Conservation (phyloP, 2,888 invertebrate genomes). For the Xestobium rufovillosum region DNA sequence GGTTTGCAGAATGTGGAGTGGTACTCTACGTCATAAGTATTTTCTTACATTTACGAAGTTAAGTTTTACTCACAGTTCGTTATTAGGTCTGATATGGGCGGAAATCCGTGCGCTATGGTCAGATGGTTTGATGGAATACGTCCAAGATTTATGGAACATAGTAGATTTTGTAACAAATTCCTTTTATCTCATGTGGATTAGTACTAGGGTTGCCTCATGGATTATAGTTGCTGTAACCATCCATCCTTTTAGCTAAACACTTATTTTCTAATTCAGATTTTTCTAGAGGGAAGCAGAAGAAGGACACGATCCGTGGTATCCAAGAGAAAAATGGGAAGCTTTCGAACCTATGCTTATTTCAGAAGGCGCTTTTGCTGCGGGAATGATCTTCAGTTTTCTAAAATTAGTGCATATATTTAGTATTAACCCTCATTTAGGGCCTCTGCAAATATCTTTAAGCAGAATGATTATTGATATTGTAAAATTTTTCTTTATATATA, state of each 20-base stretch:
- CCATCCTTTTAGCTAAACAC: background rate
- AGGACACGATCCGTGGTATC: conserved; percentile 74
- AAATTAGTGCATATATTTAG: conserved; percentile 96
- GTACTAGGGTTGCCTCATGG: conserved; percentile 81
- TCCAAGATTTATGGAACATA: conserved; percentile 96
- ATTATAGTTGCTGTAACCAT: conserved; percentile 74
- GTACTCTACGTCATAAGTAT: conserved; percentile 83
- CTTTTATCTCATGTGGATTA: conserved; percentile 91
- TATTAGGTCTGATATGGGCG: conserved; percentile 83
- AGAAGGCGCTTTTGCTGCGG: conserved; percentile 92
- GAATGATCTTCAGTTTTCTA: conserved; percentile 91
- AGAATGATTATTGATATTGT: conserved; percentile 91
- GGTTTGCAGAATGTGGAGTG: conserved; percentile 74
- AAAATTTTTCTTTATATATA: conserved; percentile 93
- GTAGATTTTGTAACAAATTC: conserved; percentile 96
- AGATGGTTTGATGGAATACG: conserved; percentile 84
- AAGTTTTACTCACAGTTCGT: too few relatives aligned
- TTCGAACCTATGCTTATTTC: conserved; percentile 93
- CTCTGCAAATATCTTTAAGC: conserved; percentile 86
- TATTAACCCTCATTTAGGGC: conserved; percentile 93
- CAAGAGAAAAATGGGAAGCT: conserved; percentile 86
- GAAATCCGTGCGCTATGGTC: conserved; percentile 89
- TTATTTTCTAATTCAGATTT: conserved; percentile 7
- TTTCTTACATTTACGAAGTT: too few relatives aligned
- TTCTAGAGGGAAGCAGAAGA: conserved; percentile 57